These are phyloP conservation scores for Herpetotheres cachinnans DNA, from an alignment of 2,113 vertebrate species.

Conservation along the genomic window DNA sequence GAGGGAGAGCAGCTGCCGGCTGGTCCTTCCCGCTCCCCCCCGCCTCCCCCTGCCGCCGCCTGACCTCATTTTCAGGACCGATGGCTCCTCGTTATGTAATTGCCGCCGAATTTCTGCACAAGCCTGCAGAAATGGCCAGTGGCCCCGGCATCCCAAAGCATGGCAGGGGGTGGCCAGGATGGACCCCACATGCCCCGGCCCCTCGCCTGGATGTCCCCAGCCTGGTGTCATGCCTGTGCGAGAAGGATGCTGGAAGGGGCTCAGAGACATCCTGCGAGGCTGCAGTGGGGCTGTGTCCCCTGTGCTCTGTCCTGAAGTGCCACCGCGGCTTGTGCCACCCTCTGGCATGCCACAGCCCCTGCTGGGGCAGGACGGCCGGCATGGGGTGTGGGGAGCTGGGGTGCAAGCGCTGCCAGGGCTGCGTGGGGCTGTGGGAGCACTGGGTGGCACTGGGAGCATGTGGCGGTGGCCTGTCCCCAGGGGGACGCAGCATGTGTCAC, in stretches of 20 bases:
- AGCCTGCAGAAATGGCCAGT: not conserved
- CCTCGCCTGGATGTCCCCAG: not conserved
- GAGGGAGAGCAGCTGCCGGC: not conserved
- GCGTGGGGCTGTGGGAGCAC: not conserved
- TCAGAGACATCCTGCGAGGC: not conserved
- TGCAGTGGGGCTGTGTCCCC: not conserved
- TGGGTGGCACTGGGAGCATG: not conserved
- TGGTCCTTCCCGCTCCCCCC: not conserved
- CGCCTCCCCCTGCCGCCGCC: not conserved
- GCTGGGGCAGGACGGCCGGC: not conserved
- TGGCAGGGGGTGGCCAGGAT: not conserved
- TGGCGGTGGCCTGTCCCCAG: not conserved
- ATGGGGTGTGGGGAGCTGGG: not conserved
- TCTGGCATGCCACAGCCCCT: not conserved
- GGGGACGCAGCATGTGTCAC: not conserved
- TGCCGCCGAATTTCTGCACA: not conserved
- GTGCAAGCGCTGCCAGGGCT: not conserved
- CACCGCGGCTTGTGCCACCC: not conserved
- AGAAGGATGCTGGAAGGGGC: not conserved
- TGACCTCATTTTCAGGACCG: not conserved
- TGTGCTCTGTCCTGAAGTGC: fast-evolving
- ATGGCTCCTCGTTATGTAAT: not conserved
- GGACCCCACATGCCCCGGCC: fast-evolving
- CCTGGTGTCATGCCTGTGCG: fast-evolving
- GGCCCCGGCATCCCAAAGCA: not conserved